These are phyloP conservation scores for Pseudomyrmex concolor DNA, from an alignment of 1,140 invertebrate species.

Conservation along the genomic window DNA sequence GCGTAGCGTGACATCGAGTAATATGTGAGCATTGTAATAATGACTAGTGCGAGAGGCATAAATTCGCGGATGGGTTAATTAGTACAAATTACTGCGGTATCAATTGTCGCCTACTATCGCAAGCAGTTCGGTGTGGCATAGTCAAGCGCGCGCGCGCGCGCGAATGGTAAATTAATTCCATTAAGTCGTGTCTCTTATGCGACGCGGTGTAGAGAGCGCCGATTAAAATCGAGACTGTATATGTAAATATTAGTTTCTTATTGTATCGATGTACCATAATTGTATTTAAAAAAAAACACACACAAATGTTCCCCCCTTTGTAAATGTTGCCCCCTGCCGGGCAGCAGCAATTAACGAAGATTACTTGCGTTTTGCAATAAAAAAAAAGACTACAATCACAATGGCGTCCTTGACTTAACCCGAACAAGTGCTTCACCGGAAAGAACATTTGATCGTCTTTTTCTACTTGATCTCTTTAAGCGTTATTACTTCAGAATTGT, in stretches of 20 bases:
- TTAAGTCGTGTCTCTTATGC: slow-evolving; percentile 43
- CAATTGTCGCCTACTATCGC: slow-evolving; percentile 46
- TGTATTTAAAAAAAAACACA: slow-evolving; percentile 31
- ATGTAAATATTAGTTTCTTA: slow-evolving; percentile 46
- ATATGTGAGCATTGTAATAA: slow-evolving; percentile 56
- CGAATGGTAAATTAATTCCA: slow-evolving; percentile 38
- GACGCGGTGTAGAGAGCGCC: background rate
- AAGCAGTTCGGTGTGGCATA: background rate
- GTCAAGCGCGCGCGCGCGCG: background rate
- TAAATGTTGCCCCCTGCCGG: slow-evolving; percentile 37
- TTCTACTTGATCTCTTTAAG: background rate
- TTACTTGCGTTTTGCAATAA: slow-evolving; percentile 52
- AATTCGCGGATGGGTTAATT: slow-evolving; percentile 56
- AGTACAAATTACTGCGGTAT: slow-evolving; percentile 61
- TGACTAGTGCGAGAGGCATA: slow-evolving; percentile 46
- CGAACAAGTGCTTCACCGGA: slow-evolving; percentile 22
- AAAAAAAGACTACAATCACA: slow-evolving; percentile 47
- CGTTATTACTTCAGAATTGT: no score
- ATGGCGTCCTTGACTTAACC: slow-evolving; percentile 54
- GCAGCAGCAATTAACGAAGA: slow-evolving; percentile 35
- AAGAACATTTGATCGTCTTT: slow-evolving; percentile 5
- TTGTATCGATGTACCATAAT: slow-evolving; percentile 51
- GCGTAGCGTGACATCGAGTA: slow-evolving; percentile 54
- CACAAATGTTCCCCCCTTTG: slow-evolving; percentile 24
- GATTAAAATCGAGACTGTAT: slow-evolving; percentile 35